Evolutionary conservation across 2,888 invertebrate genomes (phyloP), one percentile per base, ranked within the genome.

Genomic region (Spilosoma lubricipeda): DNA sequence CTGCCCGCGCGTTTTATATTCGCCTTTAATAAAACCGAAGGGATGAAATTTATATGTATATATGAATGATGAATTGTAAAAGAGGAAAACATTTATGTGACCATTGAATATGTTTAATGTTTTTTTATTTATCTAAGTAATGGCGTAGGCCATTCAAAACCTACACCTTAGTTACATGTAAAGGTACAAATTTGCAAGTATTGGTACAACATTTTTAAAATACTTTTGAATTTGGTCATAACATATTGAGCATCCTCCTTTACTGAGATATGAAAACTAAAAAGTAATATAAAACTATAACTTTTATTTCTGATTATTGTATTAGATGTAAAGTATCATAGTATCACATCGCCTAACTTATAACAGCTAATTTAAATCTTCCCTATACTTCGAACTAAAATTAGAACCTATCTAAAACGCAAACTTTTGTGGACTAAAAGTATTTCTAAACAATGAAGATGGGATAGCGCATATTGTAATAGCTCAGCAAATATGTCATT

Each of bases 11-110:
- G 87, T 90, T 92, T 89, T 90, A 87, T 91, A 90, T 92, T 91
- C 87, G 83, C 84, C 84, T 92, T 86, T 89, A 89, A 90, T 91
- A 90, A 90, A 92, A 92, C 85, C 78, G 80, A 79, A 82, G 84
- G 80, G 87, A 87, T 88, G 83, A 82, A 87, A 90, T 89, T 85
- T 88, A 90, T 88, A 88, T 86, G 81, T 86, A 81, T 86, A 85
- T 75, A 73, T 78, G 73, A 66, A 72, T 77, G 33, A 73, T 78
- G 73, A 66, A 72, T 77, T 33, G 45, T 15, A 8, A 80, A 73
- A 85, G 79, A 71, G 5, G 76, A 78, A 73, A 80, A 72, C 79
- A n/a, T 33, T 9, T 27, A 65, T 20, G 9, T 36, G 7, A 11
- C 15, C 15, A 52, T 30, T 11, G 20, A 67, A 8, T 23, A 1